Percentiles rank a stretch among this genome's conserved stretches.
Evolutionary conservation across 2,797 vertebrate genomes (phyloP).

Genomic region (Periophthalmus magnuspinnatus): DNA sequence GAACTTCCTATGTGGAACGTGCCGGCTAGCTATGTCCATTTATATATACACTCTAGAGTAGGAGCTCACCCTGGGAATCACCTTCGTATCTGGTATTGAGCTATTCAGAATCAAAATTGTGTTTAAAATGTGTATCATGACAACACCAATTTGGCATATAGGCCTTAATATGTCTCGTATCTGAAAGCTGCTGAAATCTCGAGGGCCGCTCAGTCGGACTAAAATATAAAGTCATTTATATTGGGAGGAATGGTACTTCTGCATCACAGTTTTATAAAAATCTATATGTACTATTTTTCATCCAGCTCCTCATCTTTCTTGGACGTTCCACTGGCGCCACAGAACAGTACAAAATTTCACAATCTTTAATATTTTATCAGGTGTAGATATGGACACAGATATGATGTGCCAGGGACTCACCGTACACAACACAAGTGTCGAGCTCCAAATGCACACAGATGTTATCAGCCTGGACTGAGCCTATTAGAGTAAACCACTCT

Average conservation of each 20-base stretch:
- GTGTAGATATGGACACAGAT: neutral
- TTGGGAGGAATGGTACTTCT: neutral
- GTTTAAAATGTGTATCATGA: too few relatives aligned
- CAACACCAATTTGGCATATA: too few relatives aligned
- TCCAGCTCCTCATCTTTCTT: neutral
- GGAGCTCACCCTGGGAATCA: too few relatives aligned
- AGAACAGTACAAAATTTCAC: neutral
- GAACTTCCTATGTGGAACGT: too few relatives aligned
- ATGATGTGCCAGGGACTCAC: neutral
- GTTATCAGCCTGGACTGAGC: constrained; percentile 1
- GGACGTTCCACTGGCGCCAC: neutral
- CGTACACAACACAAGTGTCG: neutral
- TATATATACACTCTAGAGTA: too few relatives aligned
- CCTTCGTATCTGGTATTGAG: too few relatives aligned
- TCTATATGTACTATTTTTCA: neutral
- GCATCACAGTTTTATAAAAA: neutral
- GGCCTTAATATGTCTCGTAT: too few relatives aligned
- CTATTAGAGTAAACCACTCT: neutral
- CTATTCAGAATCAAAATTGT: too few relatives aligned
- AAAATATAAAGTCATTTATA: neutral
- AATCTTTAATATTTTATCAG: constrained; percentile 11
- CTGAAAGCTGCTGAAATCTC: too few relatives aligned
- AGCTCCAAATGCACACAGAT: constrained; percentile 1
- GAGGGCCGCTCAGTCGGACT: neutral
- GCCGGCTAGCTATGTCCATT: too few relatives aligned